Base-by-base conservation (phyloP, 1,140 invertebrate species). In the Listronotus bonariensis region DNA sequence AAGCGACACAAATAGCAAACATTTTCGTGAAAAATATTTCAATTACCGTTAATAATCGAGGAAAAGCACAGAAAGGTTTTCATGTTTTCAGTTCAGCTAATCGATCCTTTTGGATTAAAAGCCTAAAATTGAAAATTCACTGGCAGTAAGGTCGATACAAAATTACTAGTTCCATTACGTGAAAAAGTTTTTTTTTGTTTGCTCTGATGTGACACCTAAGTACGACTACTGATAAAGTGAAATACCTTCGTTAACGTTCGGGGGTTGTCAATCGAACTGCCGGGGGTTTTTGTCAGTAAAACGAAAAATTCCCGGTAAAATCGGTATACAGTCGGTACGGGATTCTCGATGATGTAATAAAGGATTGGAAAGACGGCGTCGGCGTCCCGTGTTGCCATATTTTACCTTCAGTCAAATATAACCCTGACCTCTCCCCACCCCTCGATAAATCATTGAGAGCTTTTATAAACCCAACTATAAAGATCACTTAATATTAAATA, bases 331-430 rank as follows among this genome's bases (percentile, higher is more conserved):
- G 34, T 60, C 46, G 36, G 49, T 36, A 60, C 48, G 40, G 57
- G 36, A 60, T 51, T 60, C 48, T 60, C 57, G 57, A 60, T 60
- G 57, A 60, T 60, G 57, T 60, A 60, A 60, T 52, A 52, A 49
- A 60, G 48, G 46, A 51, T 51, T 60, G 31, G 48, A 51, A 51
- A 60, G 9, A 51, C 48, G 18, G 57, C 38, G 48, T 51, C 57
- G 46, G 48, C 57, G 57, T 36, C 57, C 36, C 40, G 12, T 32
- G 57, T 60, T 60, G 46, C 45, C 34, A 60, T 41, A 49, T 46
- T 48, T 45, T 12, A 26, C 17, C 8, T 20, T 20, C 26, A 11
- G n/a, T 46, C 34, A 36, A 36, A 36, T 36, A 5, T 36, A 36
- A 36, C 34, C 34, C 34, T 36, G 34, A 36, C 34, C 34, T 36